A percentile compares a stretch with the other conserved stretches of the same genome.
Conservation (phyloP, 2,797 vertebrate genomes). For the Tympanoctomys barrerae region DNA sequence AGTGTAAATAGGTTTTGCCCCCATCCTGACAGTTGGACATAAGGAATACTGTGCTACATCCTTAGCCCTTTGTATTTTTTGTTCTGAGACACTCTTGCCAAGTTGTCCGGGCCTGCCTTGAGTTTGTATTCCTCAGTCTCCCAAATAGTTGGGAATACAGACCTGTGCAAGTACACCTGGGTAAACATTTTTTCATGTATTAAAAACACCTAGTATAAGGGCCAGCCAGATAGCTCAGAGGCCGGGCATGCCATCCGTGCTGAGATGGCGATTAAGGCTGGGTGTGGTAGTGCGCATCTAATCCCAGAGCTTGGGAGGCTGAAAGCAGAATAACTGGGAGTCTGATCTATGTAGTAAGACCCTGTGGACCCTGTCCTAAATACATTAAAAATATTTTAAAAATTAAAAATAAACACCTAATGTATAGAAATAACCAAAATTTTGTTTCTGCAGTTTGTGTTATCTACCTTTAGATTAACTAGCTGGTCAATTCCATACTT, state of each 20-base stretch:
- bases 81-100: neutral
- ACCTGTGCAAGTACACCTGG: neutral
- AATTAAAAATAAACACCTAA: neutral
- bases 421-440: slow-evolving; percentile 4
- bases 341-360: too few relatives aligned
- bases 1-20: slow-evolving; percentile 10
- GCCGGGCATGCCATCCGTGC: too few relatives aligned
- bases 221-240: too few relatives aligned
- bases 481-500: neutral
- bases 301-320: too few relatives aligned
- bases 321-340: too few relatives aligned
- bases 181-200: neutral
- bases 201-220: neutral
- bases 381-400: too few relatives aligned
- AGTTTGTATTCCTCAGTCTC: neutral
- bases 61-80: neutral
- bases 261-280: too few relatives aligned
- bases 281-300: too few relatives aligned
- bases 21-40: neutral
- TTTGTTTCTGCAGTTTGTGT: neutral
- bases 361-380: too few relatives aligned
- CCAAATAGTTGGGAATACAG: neutral
- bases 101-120: neutral
- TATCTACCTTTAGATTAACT: neutral
- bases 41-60: neutral